Percentiles rank a stretch among this genome's conserved stretches.
Evolutionary conservation across 2,888 invertebrate species (phyloP).

Genomic region (Xylota segnis): DNA sequence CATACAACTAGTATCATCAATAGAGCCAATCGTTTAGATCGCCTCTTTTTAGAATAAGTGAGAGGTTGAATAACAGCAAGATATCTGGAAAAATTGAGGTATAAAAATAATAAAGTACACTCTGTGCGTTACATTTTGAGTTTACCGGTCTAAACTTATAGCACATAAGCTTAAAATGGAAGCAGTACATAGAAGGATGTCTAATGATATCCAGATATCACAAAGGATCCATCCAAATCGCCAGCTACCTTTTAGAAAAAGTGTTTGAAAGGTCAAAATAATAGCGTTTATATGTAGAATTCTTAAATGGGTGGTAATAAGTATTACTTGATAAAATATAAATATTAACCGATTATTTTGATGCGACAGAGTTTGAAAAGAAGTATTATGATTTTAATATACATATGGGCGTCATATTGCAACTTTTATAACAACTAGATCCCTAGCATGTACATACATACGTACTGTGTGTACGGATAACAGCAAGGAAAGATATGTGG

Average conservation of each 20-base stretch:
- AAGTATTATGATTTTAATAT: too few species aligned
- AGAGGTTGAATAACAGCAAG: slow-evolving; percentile 97
- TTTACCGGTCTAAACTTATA: slow-evolving; percentile 93
- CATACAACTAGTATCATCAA: slow-evolving; percentile 96
- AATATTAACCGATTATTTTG: too few species aligned
- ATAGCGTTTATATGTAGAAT: not conserved
- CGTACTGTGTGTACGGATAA: too few species aligned
- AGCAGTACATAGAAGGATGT: slow-evolving; percentile 96
- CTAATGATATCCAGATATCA: slow-evolving; percentile 96
- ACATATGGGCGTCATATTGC: too few species aligned
- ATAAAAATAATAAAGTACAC: slow-evolving; percentile 33
- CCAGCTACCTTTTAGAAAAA: slow-evolving; percentile 89
- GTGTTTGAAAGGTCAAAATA: not conserved
- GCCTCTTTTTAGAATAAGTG: slow-evolving; percentile 94
- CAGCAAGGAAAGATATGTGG: too few species aligned
- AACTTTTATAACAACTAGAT: too few species aligned
- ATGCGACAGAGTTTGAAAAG: too few species aligned
- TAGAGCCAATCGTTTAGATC: slow-evolving; percentile 93
- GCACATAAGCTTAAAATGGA: slow-evolving; percentile 97
- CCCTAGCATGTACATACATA: too few species aligned
- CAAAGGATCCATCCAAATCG: slow-evolving; percentile 94
- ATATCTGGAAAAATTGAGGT: slow-evolving; percentile 86
- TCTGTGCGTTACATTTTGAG: not conserved
- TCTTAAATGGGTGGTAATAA: too few species aligned
- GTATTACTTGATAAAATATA: too few species aligned